These are phyloP conservation scores for Drosophila baimaii DNA, from an alignment of 1,140 invertebrate species.

Conservation along the genomic window DNA sequence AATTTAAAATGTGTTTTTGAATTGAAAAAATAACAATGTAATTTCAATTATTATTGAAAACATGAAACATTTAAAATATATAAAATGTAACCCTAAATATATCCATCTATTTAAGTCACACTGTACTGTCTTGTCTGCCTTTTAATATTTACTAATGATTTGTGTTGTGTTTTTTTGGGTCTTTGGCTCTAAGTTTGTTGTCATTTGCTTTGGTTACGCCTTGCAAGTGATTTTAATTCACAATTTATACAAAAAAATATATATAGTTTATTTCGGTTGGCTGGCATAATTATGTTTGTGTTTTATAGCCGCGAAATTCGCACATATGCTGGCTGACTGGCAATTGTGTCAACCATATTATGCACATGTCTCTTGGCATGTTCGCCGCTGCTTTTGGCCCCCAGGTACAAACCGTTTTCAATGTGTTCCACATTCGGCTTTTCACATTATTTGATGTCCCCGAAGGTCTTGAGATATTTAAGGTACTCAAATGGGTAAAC, in stretches of 20 bases:
- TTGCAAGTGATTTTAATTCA: slow-evolving; percentile 63
- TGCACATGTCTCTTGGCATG: slow-evolving; percentile 32
- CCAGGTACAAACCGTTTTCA: slow-evolving; percentile 29
- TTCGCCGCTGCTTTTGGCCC: slow-evolving; percentile 39
- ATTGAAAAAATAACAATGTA: background rate
- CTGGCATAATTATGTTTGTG: slow-evolving; percentile 64
- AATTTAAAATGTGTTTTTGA: too few species aligned
- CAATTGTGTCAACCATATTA: slow-evolving; percentile 47
- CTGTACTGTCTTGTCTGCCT: background rate
- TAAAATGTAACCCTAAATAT: too few species aligned
- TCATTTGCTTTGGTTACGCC: slow-evolving; percentile 38
- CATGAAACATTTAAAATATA: too few species aligned
- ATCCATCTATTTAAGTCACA: background rate
- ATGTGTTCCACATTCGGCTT: slow-evolving; percentile 59
- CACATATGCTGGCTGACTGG: slow-evolving; percentile 6
- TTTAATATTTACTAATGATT: slow-evolving; percentile 14
- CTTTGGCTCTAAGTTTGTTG: background rate
- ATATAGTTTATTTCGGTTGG: slow-evolving; percentile 70
- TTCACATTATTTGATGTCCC: slow-evolving; percentile 26
- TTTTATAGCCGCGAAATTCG: slow-evolving; percentile 32
- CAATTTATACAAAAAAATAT: slow-evolving; percentile 35
- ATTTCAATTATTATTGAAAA: too few species aligned
- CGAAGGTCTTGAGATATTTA: slow-evolving; percentile 36
- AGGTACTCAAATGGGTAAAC: slow-evolving; percentile 23
- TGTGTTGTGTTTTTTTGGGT: background rate